Percentiles rank a stretch among this genome's conserved stretches.
Evolutionary conservation across 2,888 invertebrate genomes (phyloP).

Genomic region (Epinotia demarniana): DNA sequence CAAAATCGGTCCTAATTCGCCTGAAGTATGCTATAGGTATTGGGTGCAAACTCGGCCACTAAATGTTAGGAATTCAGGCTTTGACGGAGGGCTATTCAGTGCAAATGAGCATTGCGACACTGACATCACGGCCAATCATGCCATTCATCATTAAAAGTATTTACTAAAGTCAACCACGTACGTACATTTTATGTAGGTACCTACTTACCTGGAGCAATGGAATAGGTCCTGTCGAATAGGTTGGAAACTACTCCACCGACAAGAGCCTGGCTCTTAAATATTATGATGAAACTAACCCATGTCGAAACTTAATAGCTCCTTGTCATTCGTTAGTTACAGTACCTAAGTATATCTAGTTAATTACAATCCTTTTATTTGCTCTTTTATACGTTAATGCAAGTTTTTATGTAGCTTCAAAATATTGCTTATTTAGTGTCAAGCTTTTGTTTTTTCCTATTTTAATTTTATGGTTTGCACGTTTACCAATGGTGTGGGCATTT

Average conservation of each 20-base stretch:
- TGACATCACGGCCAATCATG: conserved; percentile 9
- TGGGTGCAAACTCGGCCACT: conserved; percentile 19
- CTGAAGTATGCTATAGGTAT: conserved; percentile 9
- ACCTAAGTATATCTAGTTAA: too few species aligned
- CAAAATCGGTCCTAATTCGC: conserved; percentile 26
- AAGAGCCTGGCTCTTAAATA: too few species aligned
- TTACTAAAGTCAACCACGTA: background rate
- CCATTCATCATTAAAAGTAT: conserved; percentile 5
- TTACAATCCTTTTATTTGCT: too few species aligned
- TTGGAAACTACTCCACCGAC: too few species aligned
- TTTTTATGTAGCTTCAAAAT: background rate
- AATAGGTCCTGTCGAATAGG: too few species aligned
- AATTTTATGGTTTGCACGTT: too few species aligned
- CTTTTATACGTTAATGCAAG: background rate
- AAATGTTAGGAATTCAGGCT: conserved; percentile 25
- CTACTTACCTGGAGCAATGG: too few species aligned
- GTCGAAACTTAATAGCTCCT: too few species aligned
- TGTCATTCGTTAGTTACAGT: too few species aligned
- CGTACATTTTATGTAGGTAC: background rate
- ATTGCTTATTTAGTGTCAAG: background rate
- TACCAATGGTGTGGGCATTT: too few species aligned
- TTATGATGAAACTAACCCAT: too few species aligned
- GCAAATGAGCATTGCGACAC: conserved; percentile 29
- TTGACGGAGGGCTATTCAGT: conserved; percentile 13
- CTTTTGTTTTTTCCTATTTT: too few species aligned